phyloP scores from a whole-genome alignment of 2,113 vertebrate species.

The Myotis brandtii region DNA sequence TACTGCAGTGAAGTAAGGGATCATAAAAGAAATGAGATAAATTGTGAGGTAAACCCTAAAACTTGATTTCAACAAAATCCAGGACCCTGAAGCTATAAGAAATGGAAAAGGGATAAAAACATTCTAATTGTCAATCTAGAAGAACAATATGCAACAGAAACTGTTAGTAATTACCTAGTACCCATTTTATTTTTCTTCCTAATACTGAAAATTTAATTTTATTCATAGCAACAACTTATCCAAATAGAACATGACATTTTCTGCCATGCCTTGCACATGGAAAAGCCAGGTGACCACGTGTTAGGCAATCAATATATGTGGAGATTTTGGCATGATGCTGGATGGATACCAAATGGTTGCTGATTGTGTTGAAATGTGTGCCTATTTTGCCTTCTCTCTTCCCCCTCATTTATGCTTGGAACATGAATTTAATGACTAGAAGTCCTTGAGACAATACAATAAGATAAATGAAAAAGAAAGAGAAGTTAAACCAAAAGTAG shows the following conservation, averaged over 20 bases:
- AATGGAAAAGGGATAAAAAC: background rate
- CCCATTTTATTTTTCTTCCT: background rate
- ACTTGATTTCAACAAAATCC: constrained; percentile 32
- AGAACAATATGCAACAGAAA: background rate
- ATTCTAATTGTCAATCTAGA: background rate
- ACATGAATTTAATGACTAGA: background rate
- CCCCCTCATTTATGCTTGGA: background rate
- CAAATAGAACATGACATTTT: background rate
- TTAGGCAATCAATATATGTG: too few species aligned
- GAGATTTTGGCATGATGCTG: background rate
- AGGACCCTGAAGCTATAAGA: background rate
- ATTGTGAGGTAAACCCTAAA: background rate
- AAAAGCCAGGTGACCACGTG: background rate
- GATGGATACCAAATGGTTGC: background rate
- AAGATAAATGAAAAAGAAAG: background rate
- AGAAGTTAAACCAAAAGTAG: background rate
- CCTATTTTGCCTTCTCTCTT: background rate
- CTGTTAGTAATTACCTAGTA: background rate
- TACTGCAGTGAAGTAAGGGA: background rate
- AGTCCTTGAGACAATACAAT: background rate
- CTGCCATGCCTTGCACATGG: background rate
- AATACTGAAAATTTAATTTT: background rate
- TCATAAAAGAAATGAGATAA: background rate
- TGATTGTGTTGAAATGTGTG: background rate
- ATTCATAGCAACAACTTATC: background rate